These are phyloP conservation scores for Siniperca knerii DNA, from an alignment of 2,113 vertebrate species.

Conservation along the genomic window DNA sequence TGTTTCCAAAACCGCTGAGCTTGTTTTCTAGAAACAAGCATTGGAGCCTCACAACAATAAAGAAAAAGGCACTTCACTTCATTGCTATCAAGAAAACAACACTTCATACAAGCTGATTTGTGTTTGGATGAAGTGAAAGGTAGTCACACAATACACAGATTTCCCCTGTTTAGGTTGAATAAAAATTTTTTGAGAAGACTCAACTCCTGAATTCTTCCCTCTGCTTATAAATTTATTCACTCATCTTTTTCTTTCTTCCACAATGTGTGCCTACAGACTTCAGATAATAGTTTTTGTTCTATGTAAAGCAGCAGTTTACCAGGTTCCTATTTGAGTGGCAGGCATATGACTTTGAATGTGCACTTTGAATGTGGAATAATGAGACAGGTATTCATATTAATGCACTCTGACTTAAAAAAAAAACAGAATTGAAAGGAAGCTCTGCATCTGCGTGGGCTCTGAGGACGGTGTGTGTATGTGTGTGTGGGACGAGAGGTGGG, in stretches of 20 bases:
- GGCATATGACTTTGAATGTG: constrained; percentile 25
- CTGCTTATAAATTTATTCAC: background rate
- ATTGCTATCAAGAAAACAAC: background rate
- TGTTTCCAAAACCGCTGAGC: constrained; percentile 14
- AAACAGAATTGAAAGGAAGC: constrained; percentile 60
- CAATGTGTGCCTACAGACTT: background rate
- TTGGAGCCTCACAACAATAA: background rate
- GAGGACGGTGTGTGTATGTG: constrained; percentile 6
- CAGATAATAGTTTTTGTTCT: constrained; percentile 12
- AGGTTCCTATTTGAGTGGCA: constrained; percentile 13
- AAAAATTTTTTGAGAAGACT: background rate
- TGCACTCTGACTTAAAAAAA: constrained; percentile 23
- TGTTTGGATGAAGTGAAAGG: background rate
- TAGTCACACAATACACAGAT: background rate
- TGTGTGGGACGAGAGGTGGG: constrained; percentile 47
- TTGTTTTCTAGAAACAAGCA: background rate
- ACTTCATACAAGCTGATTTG: background rate
- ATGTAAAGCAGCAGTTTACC: constrained; percentile 15
- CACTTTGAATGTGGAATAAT: constrained; percentile 45
- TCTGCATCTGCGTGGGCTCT: constrained; percentile 31
- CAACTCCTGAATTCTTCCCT: background rate
- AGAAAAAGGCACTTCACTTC: background rate
- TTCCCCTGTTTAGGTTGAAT: background rate
- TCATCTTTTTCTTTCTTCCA: background rate
- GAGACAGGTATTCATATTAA: constrained; percentile 51